Evolutionary conservation across 2,888 invertebrate species (phyloP), one percentile per base, ranked within the genome.

Genomic region (Ormia ochracea): DNA sequence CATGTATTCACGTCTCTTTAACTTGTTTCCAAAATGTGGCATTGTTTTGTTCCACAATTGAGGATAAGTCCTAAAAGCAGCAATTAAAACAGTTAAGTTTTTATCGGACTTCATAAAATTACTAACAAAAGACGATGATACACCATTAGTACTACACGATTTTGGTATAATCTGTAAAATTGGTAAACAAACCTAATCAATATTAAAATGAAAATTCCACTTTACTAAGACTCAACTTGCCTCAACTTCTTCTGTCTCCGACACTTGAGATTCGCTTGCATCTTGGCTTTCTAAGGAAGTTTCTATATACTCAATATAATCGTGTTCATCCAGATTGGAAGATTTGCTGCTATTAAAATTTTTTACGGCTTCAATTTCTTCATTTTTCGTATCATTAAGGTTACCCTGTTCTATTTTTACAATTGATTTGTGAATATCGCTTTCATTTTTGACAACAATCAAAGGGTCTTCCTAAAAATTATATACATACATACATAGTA

Each of bases 381-480:
- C 2, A 3, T 31, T 28, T 36, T 43, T 12, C 10, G 23, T 23
- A 41, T 59, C 68, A 52, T 76, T 43, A 0, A 23, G 23, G 12
- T 41, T 54, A 23, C 9, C 19, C 23, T 56, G 33, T 6, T 69
- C 78, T 9, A 48, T 41, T 56, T 69, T 74, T 36, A 56, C 43
- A 21, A 50, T n/a, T 14, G 56, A 33, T 12, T 33, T 38, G 10
- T 50, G 61, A 9, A 43, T 17, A 17, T 48, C 63, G 17, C 9
- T 26, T 52, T 74, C 78, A 4, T 65, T 21, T 65, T 74, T 74
- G 4, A 74, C 36, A 36, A 73, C 74, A 69, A 48, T 56, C 33
- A 78, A 65, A 9, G 78, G 74, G 52, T 78, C 78, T 28, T 78
- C 48, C 76, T 70, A 54, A 61, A 76, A 54, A 23, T n/a, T n/a